These are phyloP conservation scores for Trogon melanurus DNA, from an alignment of 2,113 vertebrate species.

Conservation along the genomic window DNA sequence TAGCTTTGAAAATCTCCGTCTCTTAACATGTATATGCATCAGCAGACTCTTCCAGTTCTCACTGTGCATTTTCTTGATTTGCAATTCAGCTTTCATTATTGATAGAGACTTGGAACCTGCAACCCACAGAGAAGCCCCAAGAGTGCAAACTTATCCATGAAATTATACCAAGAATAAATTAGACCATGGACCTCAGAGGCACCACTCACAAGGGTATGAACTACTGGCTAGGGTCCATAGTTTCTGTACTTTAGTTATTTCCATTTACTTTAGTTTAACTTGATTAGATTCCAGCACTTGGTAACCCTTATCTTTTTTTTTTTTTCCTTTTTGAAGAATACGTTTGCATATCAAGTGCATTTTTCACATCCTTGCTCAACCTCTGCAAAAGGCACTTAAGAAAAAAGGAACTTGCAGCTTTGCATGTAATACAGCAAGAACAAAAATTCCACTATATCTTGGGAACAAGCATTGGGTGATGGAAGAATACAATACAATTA, in stretches of 20 bases:
- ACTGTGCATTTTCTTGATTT: background rate
- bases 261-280: conserved; percentile 11
- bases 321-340: background rate
- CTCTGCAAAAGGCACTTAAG: background rate
- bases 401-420: background rate
- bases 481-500: background rate
- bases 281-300: background rate
- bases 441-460: background rate
- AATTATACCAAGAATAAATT: conserved; percentile 27
- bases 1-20: background rate
- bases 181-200: background rate
- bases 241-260: conserved; percentile 17
- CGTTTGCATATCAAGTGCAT: background rate
- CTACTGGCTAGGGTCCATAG: background rate
- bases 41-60: background rate
- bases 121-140: background rate
- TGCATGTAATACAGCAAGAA: background rate
- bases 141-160: background rate
- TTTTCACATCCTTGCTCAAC: conserved; percentile 9
- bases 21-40: background rate
- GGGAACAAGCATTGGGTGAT: background rate
- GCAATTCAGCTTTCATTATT: background rate
- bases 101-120: background rate
- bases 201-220: conserved; percentile 13
- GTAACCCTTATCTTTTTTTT: background rate